phyloP scores from a whole-genome alignment of 2,888 invertebrate species.

The Tuta absoluta region DNA sequence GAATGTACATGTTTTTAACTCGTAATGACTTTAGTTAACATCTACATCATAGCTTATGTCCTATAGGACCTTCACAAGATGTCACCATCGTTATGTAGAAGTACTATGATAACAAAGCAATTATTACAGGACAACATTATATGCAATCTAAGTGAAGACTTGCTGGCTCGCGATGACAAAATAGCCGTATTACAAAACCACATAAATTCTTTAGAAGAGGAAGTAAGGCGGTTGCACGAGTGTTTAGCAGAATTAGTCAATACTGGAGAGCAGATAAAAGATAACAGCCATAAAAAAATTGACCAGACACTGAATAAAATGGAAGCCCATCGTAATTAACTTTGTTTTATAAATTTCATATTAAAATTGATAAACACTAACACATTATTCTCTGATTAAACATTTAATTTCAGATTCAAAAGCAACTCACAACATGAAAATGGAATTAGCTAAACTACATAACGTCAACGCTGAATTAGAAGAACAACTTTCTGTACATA shows the following conservation, averaged over 20 bases:
- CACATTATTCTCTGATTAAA: neutral
- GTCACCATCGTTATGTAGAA: neutral
- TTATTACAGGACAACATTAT: conserved; percentile 59
- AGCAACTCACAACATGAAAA: conserved; percentile 72
- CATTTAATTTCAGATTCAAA: conserved; percentile 59
- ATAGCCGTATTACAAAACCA: conserved; percentile 68
- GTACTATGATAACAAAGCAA: neutral
- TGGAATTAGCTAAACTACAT: conserved; percentile 62
- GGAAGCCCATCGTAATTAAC: conserved; percentile 68
- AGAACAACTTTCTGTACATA: conserved; percentile 52
- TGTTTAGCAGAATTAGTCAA: conserved; percentile 53
- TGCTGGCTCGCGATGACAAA: conserved; percentile 57
- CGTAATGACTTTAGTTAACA: too few species aligned
- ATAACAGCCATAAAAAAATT: conserved; percentile 53
- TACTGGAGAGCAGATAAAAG: conserved; percentile 59
- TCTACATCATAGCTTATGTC: too few species aligned
- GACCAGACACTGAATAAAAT: conserved; percentile 56
- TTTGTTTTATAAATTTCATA: neutral
- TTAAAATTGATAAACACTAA: neutral
- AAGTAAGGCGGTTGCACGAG: conserved; percentile 57
- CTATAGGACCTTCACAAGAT: too few species aligned
- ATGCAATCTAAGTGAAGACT: conserved; percentile 52
- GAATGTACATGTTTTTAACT: too few species aligned
- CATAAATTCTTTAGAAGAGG: conserved; percentile 65
- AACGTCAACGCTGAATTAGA: conserved; percentile 54